Conservation (phyloP, 2,888 invertebrate species). For the Reticulitermes lucifugus region DNA sequence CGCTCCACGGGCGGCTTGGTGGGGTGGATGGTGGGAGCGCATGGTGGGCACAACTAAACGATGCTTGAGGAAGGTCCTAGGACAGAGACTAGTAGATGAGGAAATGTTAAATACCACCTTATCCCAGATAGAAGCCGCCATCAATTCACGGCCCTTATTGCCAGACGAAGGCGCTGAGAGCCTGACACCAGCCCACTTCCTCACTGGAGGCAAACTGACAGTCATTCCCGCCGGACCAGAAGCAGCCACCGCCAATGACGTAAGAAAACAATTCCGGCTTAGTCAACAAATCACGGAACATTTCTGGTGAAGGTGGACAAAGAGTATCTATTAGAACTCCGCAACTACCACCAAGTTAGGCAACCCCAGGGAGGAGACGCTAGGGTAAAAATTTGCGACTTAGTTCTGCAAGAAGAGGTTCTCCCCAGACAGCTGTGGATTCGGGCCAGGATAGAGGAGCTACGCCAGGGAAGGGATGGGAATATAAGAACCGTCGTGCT, state of each 20-base stretch:
- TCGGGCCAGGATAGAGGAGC: not conserved
- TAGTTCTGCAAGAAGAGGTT: constrained; percentile 1
- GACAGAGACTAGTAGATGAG: not conserved
- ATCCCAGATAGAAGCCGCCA: not conserved
- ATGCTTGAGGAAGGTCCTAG: too few species aligned
- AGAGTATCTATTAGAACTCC: not conserved
- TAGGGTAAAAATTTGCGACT: not conserved
- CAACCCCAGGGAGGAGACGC: too few species aligned
- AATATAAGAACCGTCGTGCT: not conserved
- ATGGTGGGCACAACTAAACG: too few species aligned
- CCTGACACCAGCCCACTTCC: too few species aligned
- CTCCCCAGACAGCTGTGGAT: not conserved
- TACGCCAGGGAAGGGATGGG: not conserved
- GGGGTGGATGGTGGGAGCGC: too few species aligned
- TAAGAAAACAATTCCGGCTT: not conserved
- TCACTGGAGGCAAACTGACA: too few species aligned
- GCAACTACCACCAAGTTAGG: not conserved
- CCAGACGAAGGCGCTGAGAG: too few species aligned
- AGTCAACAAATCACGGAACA: not conserved
- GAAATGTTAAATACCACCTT: not conserved
- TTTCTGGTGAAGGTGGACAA: not conserved
- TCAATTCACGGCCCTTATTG: not conserved
- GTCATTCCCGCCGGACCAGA: too few species aligned
- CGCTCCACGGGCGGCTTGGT: too few species aligned
- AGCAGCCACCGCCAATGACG: too few species aligned